Conservation (phyloP, 2,797 vertebrate genomes). For the Ceryle rudis region DNA sequence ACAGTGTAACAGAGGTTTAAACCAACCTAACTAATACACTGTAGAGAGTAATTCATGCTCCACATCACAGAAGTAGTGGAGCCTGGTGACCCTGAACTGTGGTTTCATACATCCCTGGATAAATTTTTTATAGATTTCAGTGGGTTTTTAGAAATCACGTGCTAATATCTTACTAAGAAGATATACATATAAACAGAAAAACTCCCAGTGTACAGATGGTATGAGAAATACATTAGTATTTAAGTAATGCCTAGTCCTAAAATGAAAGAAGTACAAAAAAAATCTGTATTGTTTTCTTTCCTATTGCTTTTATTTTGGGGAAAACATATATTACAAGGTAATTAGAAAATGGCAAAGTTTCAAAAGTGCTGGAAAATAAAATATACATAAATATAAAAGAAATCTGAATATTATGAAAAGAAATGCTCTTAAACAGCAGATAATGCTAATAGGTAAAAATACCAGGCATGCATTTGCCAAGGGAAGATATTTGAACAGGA, state of each 20-base stretch:
- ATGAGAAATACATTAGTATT: constrained; percentile 25
- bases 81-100: background rate
- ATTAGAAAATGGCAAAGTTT: background rate
- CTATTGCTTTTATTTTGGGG: background rate
- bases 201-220: background rate
- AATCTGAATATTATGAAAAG: background rate
- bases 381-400: accelerated
- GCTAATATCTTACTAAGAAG: background rate
- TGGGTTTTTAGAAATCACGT: background rate
- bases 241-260: background rate
- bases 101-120: background rate
- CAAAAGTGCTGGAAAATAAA: background rate
- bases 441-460: background rate
- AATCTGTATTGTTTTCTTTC: background rate
- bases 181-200: background rate
- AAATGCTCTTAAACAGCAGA: background rate
- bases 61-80: background rate
- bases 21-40: background rate
- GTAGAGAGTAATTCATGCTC: background rate
- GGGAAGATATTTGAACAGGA: background rate
- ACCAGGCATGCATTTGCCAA: background rate
- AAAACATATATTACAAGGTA: background rate
- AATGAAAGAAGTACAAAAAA: background rate
- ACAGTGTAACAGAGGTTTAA: background rate
- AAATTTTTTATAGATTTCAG: background rate